phyloP scores from a whole-genome alignment of 2,113 vertebrate genomes.

The Cyprichromis sp. region DNA sequence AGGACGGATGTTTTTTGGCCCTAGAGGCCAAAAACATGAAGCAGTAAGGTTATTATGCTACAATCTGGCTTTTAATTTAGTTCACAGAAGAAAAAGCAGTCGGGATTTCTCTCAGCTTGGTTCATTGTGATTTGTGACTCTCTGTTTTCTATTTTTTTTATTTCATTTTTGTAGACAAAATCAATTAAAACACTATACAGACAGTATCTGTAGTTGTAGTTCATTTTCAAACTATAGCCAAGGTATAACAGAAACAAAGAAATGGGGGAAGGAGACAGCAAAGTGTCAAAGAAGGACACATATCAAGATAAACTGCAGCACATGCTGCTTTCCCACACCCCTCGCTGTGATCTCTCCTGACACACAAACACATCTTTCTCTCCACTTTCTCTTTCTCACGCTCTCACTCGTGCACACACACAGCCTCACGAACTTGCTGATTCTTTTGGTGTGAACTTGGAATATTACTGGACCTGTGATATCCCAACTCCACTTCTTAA shows the following conservation, averaged over 20 bases:
- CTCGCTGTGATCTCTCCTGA: neutral
- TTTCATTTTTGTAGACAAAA: neutral
- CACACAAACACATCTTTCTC: neutral
- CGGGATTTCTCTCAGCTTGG: neutral
- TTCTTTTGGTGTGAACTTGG: neutral
- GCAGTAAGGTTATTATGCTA: neutral
- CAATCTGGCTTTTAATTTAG: neutral
- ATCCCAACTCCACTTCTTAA: neutral
- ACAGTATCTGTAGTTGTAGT: neutral
- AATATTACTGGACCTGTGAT: neutral
- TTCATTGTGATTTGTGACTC: neutral
- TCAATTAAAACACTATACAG: neutral
- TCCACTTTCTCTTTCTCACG: neutral
- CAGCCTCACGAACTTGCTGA: conserved; percentile 11
- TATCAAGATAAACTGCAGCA: conserved; percentile 13
- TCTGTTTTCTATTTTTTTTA: neutral
- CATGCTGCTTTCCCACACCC: conserved; percentile 43
- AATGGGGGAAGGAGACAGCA: neutral
- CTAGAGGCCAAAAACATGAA: neutral
- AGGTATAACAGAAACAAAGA: neutral
- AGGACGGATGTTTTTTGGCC: neutral
- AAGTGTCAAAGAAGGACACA: neutral
- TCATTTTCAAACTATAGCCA: neutral
- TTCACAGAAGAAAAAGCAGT: neutral
- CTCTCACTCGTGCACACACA: neutral